Evolutionary conservation across 2,888 invertebrate species (phyloP), one percentile per base, ranked within the genome.

Genomic region (Dicyrtoma fusca): DNA sequence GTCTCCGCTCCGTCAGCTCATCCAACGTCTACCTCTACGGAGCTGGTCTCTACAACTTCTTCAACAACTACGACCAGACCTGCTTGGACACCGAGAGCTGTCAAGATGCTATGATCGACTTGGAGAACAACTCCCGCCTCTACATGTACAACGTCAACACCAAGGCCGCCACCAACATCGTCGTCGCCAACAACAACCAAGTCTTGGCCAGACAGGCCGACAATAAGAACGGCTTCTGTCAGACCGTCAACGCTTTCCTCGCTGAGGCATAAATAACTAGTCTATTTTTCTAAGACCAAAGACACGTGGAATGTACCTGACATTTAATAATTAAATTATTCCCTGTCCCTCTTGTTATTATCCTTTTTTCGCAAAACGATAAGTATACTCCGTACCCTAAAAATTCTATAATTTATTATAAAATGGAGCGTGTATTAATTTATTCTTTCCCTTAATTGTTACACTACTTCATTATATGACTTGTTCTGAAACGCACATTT

Each of bases 21-120:
- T 45, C 72, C 44, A 76, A 78, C 53, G 49, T 78, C 23, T 78
- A 78, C 68, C 19, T 76, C 8, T 78, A 78, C 19, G 78, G 78
- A 21, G 76, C 76, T 34, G 78, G 78, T 19, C 69, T 78, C 72
- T 78, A 78, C 76, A 78, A 78, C 49, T 78, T 78, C 71, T 78
- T 78, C 73, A 72, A 65, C 72, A 70, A 78, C 49, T 78, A 78
- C 26, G 75, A 78, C 55, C 76, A 76, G 53, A 75, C 75, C 13
- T 78, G 78, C 61, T 62, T 78, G 14, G 59, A 72, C 14, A 74
- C 72, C 0, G 78, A 78, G 53, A 68, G 64, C 63, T 78, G 78
- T 59, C 78, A 78, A 53, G 69, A 72, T 57, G 47, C 47, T 45
- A 78, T 78, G 78, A 70, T 78, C 45, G 51, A 70, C 26, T 51